Evolutionary conservation across 2,888 invertebrate genomes (phyloP), one percentile per base, ranked within the genome.

Genomic region (Caenorhabditis zanzibari): DNA sequence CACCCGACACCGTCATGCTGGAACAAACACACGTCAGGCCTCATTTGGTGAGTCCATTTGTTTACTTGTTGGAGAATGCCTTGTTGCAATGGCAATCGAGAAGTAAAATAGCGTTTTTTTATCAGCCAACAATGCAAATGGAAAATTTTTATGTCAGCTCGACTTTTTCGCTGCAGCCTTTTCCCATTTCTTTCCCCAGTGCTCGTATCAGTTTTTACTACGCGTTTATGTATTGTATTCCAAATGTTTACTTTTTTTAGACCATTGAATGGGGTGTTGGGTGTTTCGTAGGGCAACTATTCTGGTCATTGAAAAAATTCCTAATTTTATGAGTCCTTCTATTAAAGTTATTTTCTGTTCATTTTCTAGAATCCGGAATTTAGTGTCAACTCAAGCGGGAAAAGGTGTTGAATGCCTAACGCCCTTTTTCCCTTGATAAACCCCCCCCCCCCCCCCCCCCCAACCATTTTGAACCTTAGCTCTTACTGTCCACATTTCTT

Each of bases 71-170:
- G 5, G 38, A 38, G 32, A 58, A 32, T 56, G 16, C 61, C 52
- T 58, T 26, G 22, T 52, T 69, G 69, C 76, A 77, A 52, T 79
- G 71, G 41, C 79, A 79, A 79, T 71, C 71, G 64, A 64, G 79
- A 56, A 79, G 71, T 71, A 77, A 71, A 77, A 79, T 47, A 71
- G 61, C 79, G 79, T 63, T 69, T 71, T 71, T 77, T 79, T 79
- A 79, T 79, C 79, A 79, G 79, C 44, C 76, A 32, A 59, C 54
- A n/a, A n/a, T n/a, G 19, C 47, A n/a, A 47, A n/a, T n/a, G n/a
- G n/a, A 19, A 47, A 19, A 71, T 54, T 79, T 79, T 63, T 41
- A 56, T 79, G 69, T 64, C 44, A 52, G 79, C 79, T 64, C 47
- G 54, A 58, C 14, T 77, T 68, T 41, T 76, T 49, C 49, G 44